A percentile compares a stretch with the other conserved stretches of the same genome.
Evolutionary conservation across 2,797 vertebrate genomes (phyloP).

Genomic region (Mormyrus hasselquistii): DNA sequence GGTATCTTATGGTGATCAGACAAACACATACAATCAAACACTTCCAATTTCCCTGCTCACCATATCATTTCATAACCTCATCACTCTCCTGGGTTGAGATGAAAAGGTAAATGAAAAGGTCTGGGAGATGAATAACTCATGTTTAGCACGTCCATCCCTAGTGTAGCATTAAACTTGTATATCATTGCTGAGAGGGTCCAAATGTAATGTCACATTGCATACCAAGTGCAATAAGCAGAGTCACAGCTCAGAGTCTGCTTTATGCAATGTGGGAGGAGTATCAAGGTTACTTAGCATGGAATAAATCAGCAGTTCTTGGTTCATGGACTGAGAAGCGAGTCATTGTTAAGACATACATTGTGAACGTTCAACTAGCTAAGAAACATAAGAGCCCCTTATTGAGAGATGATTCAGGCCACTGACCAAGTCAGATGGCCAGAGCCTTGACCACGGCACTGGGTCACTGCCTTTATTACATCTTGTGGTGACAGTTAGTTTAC

Average conservation of each 20-base stretch:
- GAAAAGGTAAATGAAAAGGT: background rate
- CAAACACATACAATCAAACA: background rate
- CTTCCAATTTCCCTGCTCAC: background rate
- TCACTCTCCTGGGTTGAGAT: background rate
- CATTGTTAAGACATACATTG: background rate
- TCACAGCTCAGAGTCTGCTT: background rate
- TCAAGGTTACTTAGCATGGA: background rate
- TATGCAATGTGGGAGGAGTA: background rate
- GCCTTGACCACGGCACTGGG: background rate
- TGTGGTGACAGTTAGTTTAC: background rate
- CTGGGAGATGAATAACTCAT: slow-evolving; percentile 46
- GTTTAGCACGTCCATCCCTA: slow-evolving; percentile 48
- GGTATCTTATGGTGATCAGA: background rate
- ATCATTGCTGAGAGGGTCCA: background rate
- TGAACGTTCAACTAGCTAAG: background rate
- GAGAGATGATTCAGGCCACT: background rate
- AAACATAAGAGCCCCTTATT: background rate
- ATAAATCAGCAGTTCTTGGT: background rate
- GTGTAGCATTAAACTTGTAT: slow-evolving; percentile 38
- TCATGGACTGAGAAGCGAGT: background rate
- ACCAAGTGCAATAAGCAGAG: background rate
- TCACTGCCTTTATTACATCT: background rate
- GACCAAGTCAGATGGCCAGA: background rate
- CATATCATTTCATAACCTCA: slow-evolving; percentile 2
- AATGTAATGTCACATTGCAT: background rate